Base-by-base conservation (phyloP, 2,113 vertebrate species). In the Capricornis sumatraensis region DNA sequence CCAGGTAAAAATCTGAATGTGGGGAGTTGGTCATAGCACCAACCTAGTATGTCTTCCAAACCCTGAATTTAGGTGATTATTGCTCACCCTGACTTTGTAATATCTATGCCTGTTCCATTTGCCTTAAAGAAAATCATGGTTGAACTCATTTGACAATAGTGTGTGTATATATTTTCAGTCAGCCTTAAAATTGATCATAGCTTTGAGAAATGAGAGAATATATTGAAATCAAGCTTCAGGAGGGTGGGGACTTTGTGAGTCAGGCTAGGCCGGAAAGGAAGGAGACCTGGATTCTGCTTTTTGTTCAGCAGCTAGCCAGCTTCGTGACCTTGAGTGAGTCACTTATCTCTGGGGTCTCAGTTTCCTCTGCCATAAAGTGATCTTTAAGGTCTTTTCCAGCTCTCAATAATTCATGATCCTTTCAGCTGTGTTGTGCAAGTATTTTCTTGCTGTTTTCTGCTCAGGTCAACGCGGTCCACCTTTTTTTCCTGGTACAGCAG, bases 271-370 rank as follows among this genome's bases (percentile, higher is more conserved):
- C 53, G 82, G 47, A 78, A 74, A 64, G 28, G 79, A 86, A 83
- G 86, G 40, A 60, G 91, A 62, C 57, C 30, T 94, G 33, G 79
- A 67, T 92, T 96, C 95, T 97, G 7, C 30, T 79, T 87, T 17
- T 23, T 6, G n/a, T n/a, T 97, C 53, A 94, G n/a, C 87, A 91
- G 43, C 21, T 95, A 19, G 52, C 87, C 97, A 97, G 64, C 81
- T 15, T 33, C 52, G 8, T 94, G 94, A 94, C 92, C 33, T 87
- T 55, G 14, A 43, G 33, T 25, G 81, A 90, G 88, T 91, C 55
- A 83, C 93, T 89, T 21, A 19, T 45, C 55, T 97, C 82, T 21
- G 50, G 3, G 5, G 3, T 83, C 33, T 0, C 16, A 7, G 12
- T 95, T 94, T 95, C 89, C 62, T 71, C 36, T 57, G 36, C 12